Evolutionary conservation across 2,888 invertebrate species (phyloP).

Genomic region (Lochmaea crataegi): DNA sequence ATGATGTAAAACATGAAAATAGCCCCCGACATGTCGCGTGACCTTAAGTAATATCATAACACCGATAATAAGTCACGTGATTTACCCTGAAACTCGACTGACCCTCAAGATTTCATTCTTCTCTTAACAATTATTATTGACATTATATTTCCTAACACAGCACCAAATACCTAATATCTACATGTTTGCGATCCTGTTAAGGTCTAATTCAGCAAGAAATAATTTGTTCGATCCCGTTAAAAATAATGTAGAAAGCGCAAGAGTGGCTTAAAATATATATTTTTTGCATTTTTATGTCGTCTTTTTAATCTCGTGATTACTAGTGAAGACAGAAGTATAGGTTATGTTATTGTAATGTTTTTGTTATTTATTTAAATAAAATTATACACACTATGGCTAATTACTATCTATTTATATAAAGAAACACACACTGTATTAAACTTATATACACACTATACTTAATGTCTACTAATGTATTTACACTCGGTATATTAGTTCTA

Average conservation of each 20-base stretch:
- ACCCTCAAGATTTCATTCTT: conserved; percentile 47
- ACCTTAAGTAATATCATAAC: conserved; percentile 57
- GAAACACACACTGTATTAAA: no score
- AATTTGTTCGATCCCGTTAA: background rate
- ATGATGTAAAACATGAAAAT: conserved; percentile 34
- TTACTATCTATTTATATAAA: no score
- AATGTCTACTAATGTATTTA: no score
- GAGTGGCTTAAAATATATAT: no score
- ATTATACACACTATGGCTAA: no score
- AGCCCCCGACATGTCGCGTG: conserved; percentile 57
- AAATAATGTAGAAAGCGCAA: background rate
- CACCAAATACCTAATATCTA: background rate
- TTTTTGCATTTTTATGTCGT: no score
- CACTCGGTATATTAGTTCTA: no score
- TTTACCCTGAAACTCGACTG: conserved; percentile 49
- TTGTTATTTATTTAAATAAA: no score
- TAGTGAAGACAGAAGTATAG: no score
- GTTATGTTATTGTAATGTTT: no score
- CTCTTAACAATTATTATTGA: conserved; percentile 25
- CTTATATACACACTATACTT: no score
- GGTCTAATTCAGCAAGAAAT: background rate
- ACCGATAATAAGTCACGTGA: conserved; percentile 60
- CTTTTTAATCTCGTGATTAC: no score
- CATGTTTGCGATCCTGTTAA: background rate
- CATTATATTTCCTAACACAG: conserved; percentile 13